phyloP scores from a whole-genome alignment of 1,140 invertebrate species.

The Pemphigus obesinymphae region DNA sequence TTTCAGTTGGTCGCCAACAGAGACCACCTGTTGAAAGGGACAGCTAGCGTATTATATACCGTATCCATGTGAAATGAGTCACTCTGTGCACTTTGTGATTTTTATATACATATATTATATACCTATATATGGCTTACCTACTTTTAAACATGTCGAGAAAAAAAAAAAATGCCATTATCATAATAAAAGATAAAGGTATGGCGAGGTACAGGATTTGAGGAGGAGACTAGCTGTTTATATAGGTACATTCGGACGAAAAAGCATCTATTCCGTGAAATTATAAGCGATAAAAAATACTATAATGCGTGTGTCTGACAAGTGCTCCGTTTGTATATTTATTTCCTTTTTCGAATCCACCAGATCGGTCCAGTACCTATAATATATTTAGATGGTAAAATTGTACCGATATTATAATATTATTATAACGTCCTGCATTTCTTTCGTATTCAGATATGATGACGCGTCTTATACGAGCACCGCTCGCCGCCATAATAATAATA shows the following conservation, averaged over 20 bases:
- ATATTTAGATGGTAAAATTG: not conserved
- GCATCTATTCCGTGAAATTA: not conserved
- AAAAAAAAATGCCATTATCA: not conserved
- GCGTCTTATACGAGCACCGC: not conserved
- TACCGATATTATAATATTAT: not conserved
- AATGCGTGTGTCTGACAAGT: no score
- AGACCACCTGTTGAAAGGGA: not conserved
- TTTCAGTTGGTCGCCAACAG: not conserved
- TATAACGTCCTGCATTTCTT: no score
- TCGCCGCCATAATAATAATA: not conserved
- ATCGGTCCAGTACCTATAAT: not conserved
- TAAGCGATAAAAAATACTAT: not conserved
- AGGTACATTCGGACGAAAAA: not conserved
- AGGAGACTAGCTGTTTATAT: no score
- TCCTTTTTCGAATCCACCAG: not conserved
- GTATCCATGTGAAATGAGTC: not conserved
- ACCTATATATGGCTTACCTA: not conserved
- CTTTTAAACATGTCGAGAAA: not conserved
- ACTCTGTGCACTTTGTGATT: not conserved
- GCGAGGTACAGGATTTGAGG: not conserved
- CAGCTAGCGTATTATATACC: no score
- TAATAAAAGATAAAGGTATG: no score
- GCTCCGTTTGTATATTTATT: no score
- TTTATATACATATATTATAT: not conserved
- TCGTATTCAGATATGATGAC: no score